Evolutionary conservation across 2,113 vertebrate genomes (phyloP).

Genomic region (Cebus imitator): DNA sequence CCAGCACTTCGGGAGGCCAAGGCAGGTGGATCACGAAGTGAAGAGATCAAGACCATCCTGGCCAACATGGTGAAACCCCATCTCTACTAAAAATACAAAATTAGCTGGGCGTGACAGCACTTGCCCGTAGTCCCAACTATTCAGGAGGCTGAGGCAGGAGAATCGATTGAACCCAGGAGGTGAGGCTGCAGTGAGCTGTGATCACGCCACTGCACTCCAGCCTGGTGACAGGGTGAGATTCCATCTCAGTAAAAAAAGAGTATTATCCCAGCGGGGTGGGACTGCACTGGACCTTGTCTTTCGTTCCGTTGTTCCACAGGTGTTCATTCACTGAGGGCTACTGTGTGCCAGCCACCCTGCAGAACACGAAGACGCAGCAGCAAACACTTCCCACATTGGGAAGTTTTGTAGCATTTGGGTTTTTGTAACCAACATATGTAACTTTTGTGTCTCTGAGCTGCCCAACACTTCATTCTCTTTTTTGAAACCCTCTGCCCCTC

Average conservation of each 20-base stretch:
- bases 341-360: rapidly evolving
- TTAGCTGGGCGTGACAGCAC: too few species aligned
- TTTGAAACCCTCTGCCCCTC: background rate
- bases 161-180: too few species aligned
- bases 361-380: background rate
- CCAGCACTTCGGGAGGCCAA: too few species aligned
- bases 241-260: background rate
- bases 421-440: background rate
- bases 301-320: background rate
- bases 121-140: rapidly evolving
- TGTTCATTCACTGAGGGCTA: background rate
- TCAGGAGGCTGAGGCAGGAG: too few species aligned
- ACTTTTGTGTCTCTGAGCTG: background rate
- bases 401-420: background rate
- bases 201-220: too few species aligned
- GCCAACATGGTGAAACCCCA: too few species aligned
- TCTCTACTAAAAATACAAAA: too few species aligned
- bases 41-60: too few species aligned
- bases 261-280: background rate
- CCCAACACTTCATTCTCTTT: rapidly evolving
- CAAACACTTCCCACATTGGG: rapidly evolving
- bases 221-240: too few species aligned
- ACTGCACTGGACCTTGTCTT: rapidly evolving
- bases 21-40: too few species aligned
- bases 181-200: too few species aligned